Evolutionary conservation across 2,888 invertebrate genomes (phyloP).

Genomic region (Drosophila cognata): DNA sequence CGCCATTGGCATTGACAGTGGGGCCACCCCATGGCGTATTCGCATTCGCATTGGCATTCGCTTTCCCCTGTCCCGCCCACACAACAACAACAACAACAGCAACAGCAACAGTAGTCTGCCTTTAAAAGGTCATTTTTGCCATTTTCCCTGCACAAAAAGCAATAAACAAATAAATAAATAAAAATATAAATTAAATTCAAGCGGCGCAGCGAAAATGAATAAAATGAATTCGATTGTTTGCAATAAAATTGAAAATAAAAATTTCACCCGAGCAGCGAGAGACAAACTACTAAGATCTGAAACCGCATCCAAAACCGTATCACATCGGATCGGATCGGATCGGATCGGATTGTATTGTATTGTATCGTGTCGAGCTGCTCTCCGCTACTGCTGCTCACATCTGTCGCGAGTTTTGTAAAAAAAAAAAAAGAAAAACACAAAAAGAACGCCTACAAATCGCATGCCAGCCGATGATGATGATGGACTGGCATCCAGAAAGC

Average conservation of each 20-base stretch:
- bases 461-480: constrained; percentile 32
- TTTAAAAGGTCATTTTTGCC: constrained; percentile 63
- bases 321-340: constrained; percentile 6
- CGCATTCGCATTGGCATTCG: constrained; percentile 27
- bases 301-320: constrained; percentile 23
- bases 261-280: constrained; percentile 45
- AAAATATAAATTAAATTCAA: constrained; percentile 43
- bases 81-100: constrained; percentile 15
- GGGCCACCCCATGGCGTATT: constrained; percentile 41
- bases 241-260: constrained; percentile 49
- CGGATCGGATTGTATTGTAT: neutral
- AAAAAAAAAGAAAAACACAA: neutral
- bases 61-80: constrained; percentile 45
- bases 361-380: neutral
- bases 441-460: constrained; percentile 45
- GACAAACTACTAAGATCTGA: constrained; percentile 8
- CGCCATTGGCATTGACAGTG: constrained; percentile 56
- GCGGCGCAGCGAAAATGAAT: constrained; percentile 21
- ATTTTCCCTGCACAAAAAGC: constrained; percentile 44
- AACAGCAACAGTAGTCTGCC: constrained; percentile 28
- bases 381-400: neutral
- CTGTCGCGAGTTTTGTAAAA: constrained; percentile 3
- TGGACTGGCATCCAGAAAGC: neutral
- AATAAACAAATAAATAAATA: constrained; percentile 20
- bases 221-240: constrained; percentile 58